Conservation (phyloP, 2,113 vertebrate genomes). For the Cebus imitator region DNA sequence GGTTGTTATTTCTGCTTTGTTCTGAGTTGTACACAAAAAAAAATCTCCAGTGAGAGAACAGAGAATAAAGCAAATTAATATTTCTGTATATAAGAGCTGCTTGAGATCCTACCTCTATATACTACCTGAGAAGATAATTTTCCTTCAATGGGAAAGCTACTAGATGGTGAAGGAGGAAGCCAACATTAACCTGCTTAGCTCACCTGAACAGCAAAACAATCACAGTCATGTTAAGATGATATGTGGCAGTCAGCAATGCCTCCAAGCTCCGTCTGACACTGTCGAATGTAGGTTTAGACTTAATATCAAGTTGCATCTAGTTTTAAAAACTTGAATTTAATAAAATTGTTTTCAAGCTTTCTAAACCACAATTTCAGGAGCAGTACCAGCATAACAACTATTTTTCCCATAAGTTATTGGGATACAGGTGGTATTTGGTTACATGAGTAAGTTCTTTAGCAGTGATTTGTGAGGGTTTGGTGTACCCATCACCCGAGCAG, state of each 20-base stretch:
- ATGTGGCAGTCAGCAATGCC: not conserved
- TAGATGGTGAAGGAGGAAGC: not conserved
- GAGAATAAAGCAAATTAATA: not conserved
- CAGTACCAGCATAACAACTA: not conserved
- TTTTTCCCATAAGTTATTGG: too few species aligned
- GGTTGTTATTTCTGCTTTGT: not conserved
- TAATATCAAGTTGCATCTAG: not conserved
- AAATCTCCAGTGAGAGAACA: not conserved
- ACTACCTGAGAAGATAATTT: not conserved
- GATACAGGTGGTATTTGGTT: too few species aligned
- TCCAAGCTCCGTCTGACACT: not conserved
- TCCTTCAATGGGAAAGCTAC: not conserved
- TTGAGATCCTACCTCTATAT: not conserved
- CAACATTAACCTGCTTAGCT: not conserved
- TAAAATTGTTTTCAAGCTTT: not conserved
- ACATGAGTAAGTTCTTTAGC: too few species aligned
- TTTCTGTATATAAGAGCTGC: not conserved
- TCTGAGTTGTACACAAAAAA: not conserved
- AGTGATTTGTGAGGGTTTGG: too few species aligned
- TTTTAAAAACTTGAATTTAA: not conserved
- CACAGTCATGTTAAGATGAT: not conserved
- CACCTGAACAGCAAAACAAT: not conserved
- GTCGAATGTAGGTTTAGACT: not conserved
- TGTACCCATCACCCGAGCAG: too few species aligned
- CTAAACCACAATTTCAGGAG: not conserved